These are phyloP conservation scores for Hydra vulgaris DNA, from an alignment of 30 jellyfish, hydroid and myxozoan species.

Conservation along the genomic window DNA sequence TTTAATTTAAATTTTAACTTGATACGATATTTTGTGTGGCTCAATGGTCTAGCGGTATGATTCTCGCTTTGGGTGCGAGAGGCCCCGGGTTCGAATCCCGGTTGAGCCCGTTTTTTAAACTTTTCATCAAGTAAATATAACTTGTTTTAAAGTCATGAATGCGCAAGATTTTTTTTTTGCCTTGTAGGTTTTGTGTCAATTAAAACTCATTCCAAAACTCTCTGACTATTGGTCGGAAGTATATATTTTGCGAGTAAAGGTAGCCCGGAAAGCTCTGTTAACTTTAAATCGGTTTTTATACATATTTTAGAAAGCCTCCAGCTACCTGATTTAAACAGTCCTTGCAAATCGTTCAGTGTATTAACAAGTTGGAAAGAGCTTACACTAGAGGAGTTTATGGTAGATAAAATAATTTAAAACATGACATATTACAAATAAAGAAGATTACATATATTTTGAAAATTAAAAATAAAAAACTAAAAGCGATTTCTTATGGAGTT, in stretches of 20 bases:
- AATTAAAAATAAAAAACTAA: no score
- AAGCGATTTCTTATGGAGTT: neutral
- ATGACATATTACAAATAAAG: neutral
- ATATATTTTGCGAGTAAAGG: neutral
- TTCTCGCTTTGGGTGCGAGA: neutral
- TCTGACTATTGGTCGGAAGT: neutral
- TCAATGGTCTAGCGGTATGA: neutral
- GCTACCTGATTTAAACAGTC: neutral
- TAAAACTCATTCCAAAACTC: no score
- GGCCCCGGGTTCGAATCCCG: neutral
- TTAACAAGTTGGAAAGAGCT: conserved; percentile 24
- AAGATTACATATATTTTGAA: neutral
- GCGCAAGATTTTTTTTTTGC: neutral
- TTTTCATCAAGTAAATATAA: no score
- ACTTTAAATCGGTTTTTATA: neutral
- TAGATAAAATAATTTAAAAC: no score
- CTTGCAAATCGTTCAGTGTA: conserved; percentile 8
- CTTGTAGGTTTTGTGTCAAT: neutral
- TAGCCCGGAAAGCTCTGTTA: no score
- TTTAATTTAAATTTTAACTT: neutral
- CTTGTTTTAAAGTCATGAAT: no score
- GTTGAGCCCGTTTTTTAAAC: neutral
- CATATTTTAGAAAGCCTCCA: conserved; percentile 3
- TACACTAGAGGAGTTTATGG: conserved; percentile 7
- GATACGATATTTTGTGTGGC: neutral